Conservation (phyloP, 2,888 invertebrate genomes). For the Andricus quercusramuli region DNA sequence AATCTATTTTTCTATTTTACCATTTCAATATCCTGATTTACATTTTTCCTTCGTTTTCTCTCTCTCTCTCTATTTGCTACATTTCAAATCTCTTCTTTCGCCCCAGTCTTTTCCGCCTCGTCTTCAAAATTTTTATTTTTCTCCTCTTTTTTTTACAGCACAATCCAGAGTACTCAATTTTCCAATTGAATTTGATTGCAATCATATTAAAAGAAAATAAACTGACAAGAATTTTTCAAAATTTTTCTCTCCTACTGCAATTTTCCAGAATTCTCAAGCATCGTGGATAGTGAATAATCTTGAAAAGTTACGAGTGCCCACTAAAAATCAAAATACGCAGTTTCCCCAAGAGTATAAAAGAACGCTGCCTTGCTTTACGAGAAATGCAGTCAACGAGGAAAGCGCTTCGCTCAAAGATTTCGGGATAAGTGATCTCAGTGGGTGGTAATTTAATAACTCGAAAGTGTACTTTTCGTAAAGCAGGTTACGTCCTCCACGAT, state of each 20-base stretch:
- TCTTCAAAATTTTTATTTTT: too few species aligned
- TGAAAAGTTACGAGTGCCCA: constrained; percentile 33
- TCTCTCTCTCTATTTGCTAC: too few species aligned
- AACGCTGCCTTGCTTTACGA: constrained; percentile 28
- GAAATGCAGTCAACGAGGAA: constrained; percentile 22
- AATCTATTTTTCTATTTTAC: too few species aligned
- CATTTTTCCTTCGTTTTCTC: too few species aligned
- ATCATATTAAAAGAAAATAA: too few species aligned
- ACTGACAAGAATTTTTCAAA: too few species aligned
- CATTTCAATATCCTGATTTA: too few species aligned
- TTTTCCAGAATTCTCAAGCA: background rate
- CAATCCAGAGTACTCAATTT: too few species aligned
- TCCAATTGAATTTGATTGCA: too few species aligned
- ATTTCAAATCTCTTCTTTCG: too few species aligned
- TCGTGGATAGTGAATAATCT: background rate
- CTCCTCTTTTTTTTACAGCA: too few species aligned
- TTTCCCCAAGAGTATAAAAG: constrained; percentile 33
- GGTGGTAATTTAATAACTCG: constrained; percentile 43
- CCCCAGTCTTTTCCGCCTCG: too few species aligned
- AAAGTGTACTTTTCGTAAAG: constrained; percentile 45
- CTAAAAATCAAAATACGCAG: constrained; percentile 35
- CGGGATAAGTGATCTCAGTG: constrained; percentile 27
- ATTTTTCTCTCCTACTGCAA: background rate
- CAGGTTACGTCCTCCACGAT: constrained; percentile 38
- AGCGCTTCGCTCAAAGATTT: constrained; percentile 31